phyloP scores from a whole-genome alignment of 1,140 invertebrate species.

The Lethrus apterus region DNA sequence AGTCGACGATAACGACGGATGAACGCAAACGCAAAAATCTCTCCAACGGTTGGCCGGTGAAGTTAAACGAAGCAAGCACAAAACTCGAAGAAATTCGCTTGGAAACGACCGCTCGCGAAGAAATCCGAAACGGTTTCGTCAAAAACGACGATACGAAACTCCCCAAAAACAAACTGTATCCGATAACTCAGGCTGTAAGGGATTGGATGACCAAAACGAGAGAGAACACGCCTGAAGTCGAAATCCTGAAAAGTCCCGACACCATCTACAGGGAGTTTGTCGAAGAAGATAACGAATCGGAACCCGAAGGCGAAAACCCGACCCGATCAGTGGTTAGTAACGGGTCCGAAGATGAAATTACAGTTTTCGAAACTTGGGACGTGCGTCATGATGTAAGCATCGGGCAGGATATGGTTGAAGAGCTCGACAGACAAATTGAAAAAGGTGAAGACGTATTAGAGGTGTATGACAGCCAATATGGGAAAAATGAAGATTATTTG shows the following conservation, averaged over 20 bases:
- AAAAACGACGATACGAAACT: background rate
- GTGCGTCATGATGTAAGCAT: slow-evolving; percentile 19
- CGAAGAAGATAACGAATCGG: slow-evolving; percentile 10
- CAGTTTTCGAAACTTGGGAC: slow-evolving; percentile 17
- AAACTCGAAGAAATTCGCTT: slow-evolving; percentile 2
- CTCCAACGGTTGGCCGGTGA: too few relatives aligned
- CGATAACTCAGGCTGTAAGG: slow-evolving; percentile 37
- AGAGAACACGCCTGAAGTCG: slow-evolving; percentile 36
- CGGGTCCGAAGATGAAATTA: slow-evolving; percentile 24
- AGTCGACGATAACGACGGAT: too few relatives aligned
- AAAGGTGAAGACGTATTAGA: slow-evolving; percentile 30
- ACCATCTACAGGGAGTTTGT: slow-evolving; percentile 31
- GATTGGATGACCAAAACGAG: slow-evolving; percentile 39
- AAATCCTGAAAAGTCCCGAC: slow-evolving; percentile 36
- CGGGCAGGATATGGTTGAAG: slow-evolving; percentile 26
- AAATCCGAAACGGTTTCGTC: background rate
- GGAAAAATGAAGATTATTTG: slow-evolving; percentile 33
- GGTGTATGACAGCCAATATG: slow-evolving; percentile 36
- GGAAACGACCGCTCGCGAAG: too few relatives aligned
- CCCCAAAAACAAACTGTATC: slow-evolving; percentile 21
- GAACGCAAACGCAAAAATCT: too few relatives aligned
- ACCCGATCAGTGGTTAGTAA: too few relatives aligned
- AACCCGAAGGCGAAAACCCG: slow-evolving; percentile 24
- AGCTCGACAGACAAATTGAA: slow-evolving; percentile 9
- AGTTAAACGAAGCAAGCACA: background rate